These are phyloP conservation scores for Neomonachus schauinslandi DNA, from an alignment of 2,113 vertebrate species.

Conservation along the genomic window DNA sequence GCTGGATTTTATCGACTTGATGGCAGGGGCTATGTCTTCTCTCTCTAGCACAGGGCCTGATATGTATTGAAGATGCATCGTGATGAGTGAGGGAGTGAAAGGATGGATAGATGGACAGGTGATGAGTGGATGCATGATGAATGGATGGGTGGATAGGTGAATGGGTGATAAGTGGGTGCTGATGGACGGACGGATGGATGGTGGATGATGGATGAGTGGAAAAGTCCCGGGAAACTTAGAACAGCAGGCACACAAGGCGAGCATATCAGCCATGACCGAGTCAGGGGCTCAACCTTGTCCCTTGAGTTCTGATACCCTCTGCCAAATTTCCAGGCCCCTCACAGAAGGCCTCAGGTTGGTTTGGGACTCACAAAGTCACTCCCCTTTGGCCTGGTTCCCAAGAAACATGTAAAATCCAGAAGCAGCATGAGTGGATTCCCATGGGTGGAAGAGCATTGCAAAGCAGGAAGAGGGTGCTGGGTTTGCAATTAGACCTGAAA, in stretches of 20 bases:
- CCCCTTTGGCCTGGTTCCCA: not conserved
- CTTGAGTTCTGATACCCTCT: not conserved
- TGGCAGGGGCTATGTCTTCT: not conserved
- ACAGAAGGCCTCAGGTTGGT: not conserved
- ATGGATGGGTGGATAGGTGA: not conserved
- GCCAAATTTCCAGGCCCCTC: not conserved
- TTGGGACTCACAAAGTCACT: not conserved
- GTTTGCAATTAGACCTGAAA: not conserved
- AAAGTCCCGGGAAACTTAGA: not conserved
- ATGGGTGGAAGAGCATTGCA: accelerated
- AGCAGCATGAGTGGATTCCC: accelerated
- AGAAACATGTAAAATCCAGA: not conserved
- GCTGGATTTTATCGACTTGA: not conserved
- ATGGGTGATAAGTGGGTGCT: not conserved
- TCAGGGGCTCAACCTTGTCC: no score
- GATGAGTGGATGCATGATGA: not conserved
- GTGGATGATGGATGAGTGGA: not conserved
- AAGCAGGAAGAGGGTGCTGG: accelerated
- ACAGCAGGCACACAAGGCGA: not conserved
- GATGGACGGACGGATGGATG: not conserved
- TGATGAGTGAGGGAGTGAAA: not conserved
- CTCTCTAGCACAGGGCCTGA: not conserved
- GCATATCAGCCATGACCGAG: accelerated
- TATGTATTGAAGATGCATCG: not conserved
- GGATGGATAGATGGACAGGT: not conserved